Evolutionary conservation across 2,888 invertebrate genomes (phyloP).

Genomic region (Acleris cristana): DNA sequence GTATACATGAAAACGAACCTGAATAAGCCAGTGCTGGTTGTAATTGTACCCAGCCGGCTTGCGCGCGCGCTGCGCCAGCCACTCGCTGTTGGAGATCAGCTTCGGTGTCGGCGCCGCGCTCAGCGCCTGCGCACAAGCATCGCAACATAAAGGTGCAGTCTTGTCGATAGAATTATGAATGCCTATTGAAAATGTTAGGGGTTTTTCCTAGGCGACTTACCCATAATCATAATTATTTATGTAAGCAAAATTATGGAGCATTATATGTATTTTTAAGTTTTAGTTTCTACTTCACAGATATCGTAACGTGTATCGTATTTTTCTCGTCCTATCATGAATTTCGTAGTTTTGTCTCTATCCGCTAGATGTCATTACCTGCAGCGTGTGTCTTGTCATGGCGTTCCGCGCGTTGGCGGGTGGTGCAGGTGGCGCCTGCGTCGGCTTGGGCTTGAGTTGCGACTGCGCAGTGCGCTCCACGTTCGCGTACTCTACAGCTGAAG

Average conservation of each 20-base stretch:
- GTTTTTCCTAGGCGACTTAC: too few relatives aligned
- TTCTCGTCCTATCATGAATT: neutral
- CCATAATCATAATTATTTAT: too few relatives aligned
- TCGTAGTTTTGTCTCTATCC: neutral
- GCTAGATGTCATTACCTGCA: slow-evolving; percentile 53
- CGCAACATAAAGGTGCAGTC: too few relatives aligned
- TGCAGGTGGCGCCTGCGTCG: slow-evolving; percentile 49
- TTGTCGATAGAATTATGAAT: too few relatives aligned
- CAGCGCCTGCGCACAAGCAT: slow-evolving; percentile 76
- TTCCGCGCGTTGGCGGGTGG: slow-evolving; percentile 73
- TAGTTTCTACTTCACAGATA: too few relatives aligned
- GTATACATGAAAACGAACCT: slow-evolving; percentile 69
- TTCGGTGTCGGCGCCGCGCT: slow-evolving; percentile 92
- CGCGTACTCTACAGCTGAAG: slow-evolving; percentile 83
- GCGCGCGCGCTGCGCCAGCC: slow-evolving; percentile 87
- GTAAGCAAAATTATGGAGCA: too few relatives aligned
- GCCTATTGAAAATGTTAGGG: too few relatives aligned
- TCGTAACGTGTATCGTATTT: neutral
- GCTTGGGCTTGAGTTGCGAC: slow-evolving; percentile 72
- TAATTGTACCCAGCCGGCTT: slow-evolving; percentile 87
- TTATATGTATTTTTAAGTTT: too few relatives aligned
- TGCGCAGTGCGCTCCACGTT: slow-evolving; percentile 75
- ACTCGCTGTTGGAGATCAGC: slow-evolving; percentile 87
- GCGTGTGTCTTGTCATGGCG: slow-evolving; percentile 88
- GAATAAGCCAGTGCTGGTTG: slow-evolving; percentile 95